A percentile compares a stretch with the other conserved stretches of the same genome.
These are phyloP conservation scores for Drosophila pruinosa DNA, from an alignment of 1,140 invertebrate genomes.

Conservation along the genomic window DNA sequence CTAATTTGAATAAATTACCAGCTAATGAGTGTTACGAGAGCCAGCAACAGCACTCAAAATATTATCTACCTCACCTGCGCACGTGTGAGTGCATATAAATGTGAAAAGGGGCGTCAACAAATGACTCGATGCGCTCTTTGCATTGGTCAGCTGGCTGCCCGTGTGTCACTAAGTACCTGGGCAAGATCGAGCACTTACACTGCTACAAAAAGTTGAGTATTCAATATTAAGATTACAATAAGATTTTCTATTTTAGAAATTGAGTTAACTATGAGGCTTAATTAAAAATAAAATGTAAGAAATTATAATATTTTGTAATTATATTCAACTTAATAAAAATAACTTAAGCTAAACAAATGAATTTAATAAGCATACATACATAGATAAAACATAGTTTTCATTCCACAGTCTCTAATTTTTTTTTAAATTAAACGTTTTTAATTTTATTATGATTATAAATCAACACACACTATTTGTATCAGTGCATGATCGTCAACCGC, in stretches of 20 bases:
- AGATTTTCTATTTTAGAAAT: no score
- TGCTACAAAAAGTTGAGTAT: constrained; percentile 1
- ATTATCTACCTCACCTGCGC: constrained; percentile 1
- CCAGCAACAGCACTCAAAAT: constrained; percentile 37
- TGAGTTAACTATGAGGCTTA: no score
- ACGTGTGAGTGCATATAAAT: constrained; percentile 14
- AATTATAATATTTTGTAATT: not conserved
- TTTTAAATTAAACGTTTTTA: not conserved
- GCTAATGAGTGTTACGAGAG: constrained; percentile 59
- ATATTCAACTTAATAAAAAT: no score
- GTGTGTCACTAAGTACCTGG: constrained; percentile 32
- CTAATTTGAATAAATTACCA: constrained; percentile 74
- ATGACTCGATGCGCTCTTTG: constrained; percentile 42
- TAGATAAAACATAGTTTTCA: no score
- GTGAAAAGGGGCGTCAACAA: constrained; percentile 57
- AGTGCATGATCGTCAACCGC: constrained; percentile 51
- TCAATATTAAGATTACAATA: no score
- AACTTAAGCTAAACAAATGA: no score
- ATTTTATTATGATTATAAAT: no score
- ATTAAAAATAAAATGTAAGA: not conserved
- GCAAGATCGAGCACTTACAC: constrained; percentile 43
- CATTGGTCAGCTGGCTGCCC: constrained; percentile 56
- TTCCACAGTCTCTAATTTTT: not conserved
- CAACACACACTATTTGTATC: constrained; percentile 2
- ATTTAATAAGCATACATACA: no score